Evolutionary conservation across 2,797 vertebrate genomes (phyloP).

Genomic region (Galago senegalensis): DNA sequence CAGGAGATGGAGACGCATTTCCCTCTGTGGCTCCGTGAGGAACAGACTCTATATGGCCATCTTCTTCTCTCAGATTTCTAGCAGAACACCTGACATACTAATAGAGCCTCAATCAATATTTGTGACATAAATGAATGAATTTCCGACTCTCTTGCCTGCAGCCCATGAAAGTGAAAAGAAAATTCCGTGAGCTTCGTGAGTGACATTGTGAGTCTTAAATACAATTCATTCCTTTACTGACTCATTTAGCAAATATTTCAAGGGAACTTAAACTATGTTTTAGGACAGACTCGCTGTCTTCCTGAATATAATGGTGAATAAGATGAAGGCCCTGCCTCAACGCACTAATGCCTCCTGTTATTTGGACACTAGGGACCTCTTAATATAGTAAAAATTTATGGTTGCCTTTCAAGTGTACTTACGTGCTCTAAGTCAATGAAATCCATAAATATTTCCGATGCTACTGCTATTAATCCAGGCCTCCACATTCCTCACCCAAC

Average conservation of each 20-base stretch:
- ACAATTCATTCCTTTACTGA: neutral
- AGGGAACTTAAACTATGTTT: neutral
- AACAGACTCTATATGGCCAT: neutral
- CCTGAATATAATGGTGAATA: neutral
- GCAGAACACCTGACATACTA: neutral
- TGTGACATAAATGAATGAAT: neutral
- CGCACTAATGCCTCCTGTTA: neutral
- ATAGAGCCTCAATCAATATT: neutral
- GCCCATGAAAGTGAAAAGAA: neutral
- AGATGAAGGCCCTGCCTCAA: neutral
- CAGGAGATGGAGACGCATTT: neutral
- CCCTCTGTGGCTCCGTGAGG: neutral
- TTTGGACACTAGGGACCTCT: neutral
- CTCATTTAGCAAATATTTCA: neutral
- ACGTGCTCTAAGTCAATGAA: neutral
- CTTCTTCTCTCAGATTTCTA: neutral
- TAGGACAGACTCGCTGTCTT: neutral
- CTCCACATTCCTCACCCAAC: neutral
- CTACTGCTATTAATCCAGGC: neutral
- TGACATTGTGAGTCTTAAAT: neutral
- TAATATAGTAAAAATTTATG: neutral
- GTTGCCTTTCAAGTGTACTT: neutral
- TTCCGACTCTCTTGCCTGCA: neutral
- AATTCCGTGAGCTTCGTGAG: neutral
- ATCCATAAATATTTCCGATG: neutral